Conservation (phyloP, 2,113 vertebrate genomes). For the Cnemophilus loriae region DNA sequence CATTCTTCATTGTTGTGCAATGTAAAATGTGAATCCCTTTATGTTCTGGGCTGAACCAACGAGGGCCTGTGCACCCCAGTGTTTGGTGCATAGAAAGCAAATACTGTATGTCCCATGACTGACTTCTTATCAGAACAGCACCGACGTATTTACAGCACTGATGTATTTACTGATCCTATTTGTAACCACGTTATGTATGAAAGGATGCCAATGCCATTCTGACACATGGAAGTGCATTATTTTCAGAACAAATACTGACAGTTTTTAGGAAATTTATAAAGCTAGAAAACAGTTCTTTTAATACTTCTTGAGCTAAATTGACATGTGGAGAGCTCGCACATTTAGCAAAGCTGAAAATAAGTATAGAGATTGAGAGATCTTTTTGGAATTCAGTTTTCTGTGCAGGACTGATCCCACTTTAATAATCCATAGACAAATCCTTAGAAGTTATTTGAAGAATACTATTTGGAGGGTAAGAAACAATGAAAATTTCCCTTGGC, state of each 20-base stretch:
- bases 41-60: not conserved
- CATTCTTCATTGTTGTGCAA: not conserved
- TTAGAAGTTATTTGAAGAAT: not conserved
- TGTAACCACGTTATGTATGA: not conserved
- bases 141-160: fast-evolving
- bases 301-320: not conserved
- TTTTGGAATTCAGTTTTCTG: constrained; percentile 11
- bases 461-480: not conserved
- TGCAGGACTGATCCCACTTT: not conserved
- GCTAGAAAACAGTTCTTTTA: not conserved
- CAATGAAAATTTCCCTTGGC: constrained; percentile 5
- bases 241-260: not conserved
- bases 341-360: not conserved
- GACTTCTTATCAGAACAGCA: not conserved
- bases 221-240: not conserved
- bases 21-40: not conserved
- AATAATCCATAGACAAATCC: not conserved
- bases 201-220: not conserved
- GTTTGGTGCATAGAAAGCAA: not conserved
- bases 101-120: not conserved
- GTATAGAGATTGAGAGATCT: not conserved
- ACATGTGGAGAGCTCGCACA: not conserved
- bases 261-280: not conserved
- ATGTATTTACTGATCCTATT: not conserved
- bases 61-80: not conserved